A percentile compares a stretch with the other conserved stretches of the same genome.
Evolutionary conservation across 1,140 invertebrate species (phyloP).

Genomic region (Homarus americanus): DNA sequence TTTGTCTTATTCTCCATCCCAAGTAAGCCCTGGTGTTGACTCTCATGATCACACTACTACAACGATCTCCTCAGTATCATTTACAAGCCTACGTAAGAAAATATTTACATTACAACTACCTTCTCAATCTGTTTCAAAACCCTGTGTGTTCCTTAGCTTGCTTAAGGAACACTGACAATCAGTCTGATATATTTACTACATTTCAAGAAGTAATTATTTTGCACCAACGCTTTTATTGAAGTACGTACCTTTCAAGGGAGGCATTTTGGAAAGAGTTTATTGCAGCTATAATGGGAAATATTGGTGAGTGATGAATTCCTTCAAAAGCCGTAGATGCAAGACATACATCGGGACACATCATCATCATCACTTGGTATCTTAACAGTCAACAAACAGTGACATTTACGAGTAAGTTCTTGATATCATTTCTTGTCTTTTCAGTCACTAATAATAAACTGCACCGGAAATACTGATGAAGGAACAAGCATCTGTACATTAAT

Average conservation of each 20-base stretch:
- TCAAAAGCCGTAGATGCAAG: no score
- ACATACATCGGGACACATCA: no score
- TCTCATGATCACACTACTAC: not conserved
- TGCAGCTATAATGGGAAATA: no score
- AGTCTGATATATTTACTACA: not conserved
- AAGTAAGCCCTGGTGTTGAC: not conserved
- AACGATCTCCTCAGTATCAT: not conserved
- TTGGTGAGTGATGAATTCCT: no score
- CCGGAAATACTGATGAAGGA: not conserved
- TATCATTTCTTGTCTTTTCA: not conserved
- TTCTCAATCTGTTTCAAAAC: not conserved
- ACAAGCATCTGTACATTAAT: constrained; percentile 5
- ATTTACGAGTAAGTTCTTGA: no score
- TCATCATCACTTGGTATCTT: no score
- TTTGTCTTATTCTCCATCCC: not conserved
- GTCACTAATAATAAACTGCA: not conserved
- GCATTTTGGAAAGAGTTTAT: no score
- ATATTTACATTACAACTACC: not conserved
- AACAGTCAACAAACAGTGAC: no score
- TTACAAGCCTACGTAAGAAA: not conserved
- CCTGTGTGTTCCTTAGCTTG: not conserved
- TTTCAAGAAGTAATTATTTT: not conserved
- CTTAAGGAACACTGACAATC: not conserved
- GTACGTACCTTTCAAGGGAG: not conserved
- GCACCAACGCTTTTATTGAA: not conserved